Percentiles rank a stretch among this genome's conserved stretches.
phyloP scores from a whole-genome alignment of 2,113 vertebrate genomes.

The Garra rufa region DNA sequence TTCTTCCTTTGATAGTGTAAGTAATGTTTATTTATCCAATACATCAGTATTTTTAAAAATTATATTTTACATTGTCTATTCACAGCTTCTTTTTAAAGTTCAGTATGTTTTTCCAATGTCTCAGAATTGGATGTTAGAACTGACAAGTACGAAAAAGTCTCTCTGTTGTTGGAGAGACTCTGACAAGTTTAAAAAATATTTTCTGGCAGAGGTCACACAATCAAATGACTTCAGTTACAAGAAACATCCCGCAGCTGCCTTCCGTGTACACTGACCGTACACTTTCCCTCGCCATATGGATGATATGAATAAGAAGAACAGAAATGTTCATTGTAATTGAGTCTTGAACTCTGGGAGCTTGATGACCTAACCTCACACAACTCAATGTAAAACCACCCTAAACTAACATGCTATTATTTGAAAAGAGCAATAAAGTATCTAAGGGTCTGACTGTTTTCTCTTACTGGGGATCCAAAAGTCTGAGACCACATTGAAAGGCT shows the following conservation, averaged over 20 bases:
- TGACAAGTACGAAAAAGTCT: conserved; percentile 1
- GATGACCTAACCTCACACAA: neutral
- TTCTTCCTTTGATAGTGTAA: no score
- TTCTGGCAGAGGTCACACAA: conserved; percentile 24
- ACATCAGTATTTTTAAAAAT: neutral
- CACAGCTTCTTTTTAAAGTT: neutral
- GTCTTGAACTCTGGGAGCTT: conserved; percentile 15
- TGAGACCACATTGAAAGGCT: conserved; percentile 3
- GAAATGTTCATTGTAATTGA: conserved; percentile 6
- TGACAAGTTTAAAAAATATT: conserved; percentile 23
- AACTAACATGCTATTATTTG: conserved; percentile 23
- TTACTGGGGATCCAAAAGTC: conserved; percentile 6
- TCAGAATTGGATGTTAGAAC: neutral
- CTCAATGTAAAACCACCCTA: conserved; percentile 5
- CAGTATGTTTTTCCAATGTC: conserved; percentile 1
- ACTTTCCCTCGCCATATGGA: conserved; percentile 3
- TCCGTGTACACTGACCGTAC: neutral
- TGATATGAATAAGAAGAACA: conserved; percentile 33
- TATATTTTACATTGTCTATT: neutral
- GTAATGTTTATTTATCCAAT: no score
- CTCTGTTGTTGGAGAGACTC: conserved; percentile 9
- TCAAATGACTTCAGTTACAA: conserved; percentile 42
- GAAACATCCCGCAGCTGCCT: conserved; percentile 44
- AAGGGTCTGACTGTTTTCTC: conserved; percentile 30
- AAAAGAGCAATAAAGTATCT: conserved; percentile 25